Percentiles rank a stretch among this genome's conserved stretches.
phyloP scores from a whole-genome alignment of 2,797 vertebrate genomes.

The Melanotaenia boesemani region DNA sequence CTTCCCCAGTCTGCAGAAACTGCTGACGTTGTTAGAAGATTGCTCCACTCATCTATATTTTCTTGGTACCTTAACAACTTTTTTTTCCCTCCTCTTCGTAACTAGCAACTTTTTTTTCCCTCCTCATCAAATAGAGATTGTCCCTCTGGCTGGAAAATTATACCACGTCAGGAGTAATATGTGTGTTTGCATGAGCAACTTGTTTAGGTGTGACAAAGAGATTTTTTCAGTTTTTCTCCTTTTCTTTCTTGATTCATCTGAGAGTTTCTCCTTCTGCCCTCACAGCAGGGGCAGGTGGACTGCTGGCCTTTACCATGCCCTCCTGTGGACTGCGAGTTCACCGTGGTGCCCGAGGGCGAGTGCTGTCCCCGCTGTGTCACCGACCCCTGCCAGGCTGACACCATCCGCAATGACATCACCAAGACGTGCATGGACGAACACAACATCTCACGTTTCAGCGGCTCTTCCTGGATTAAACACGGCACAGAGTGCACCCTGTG shows the following conservation, averaged over 20 bases:
- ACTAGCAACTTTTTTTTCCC: neutral
- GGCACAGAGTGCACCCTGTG: slow-evolving; percentile 97
- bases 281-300: slow-evolving; percentile 96
- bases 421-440: slow-evolving; percentile 96
- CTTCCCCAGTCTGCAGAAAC: slow-evolving; percentile 42
- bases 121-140: slow-evolving; percentile 37
- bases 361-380: slow-evolving; percentile 93
- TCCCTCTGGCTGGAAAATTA: slow-evolving; percentile 60
- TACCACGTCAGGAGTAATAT: slow-evolving; percentile 58
- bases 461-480: slow-evolving; percentile 97
- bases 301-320: slow-evolving; percentile 98
- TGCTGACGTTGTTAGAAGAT: slow-evolving; percentile 62
- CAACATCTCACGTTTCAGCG: slow-evolving; percentile 93
- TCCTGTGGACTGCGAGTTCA: slow-evolving; percentile 94
- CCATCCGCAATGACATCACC: slow-evolving; percentile 95
- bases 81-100: slow-evolving; percentile 1
- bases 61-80: slow-evolving; percentile 52
- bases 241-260: slow-evolving; percentile 1
- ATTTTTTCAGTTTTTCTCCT: slow-evolving; percentile 4
- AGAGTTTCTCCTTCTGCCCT: slow-evolving; percentile 8
- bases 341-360: slow-evolving; percentile 91
- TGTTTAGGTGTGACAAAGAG: slow-evolving; percentile 32
- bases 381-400: slow-evolving; percentile 95
- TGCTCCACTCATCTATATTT: slow-evolving; percentile 66
- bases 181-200: slow-evolving; percentile 49